Base-by-base conservation (phyloP, 92 coral and sea anemone genomes). In the Siderastrea siderea region DNA sequence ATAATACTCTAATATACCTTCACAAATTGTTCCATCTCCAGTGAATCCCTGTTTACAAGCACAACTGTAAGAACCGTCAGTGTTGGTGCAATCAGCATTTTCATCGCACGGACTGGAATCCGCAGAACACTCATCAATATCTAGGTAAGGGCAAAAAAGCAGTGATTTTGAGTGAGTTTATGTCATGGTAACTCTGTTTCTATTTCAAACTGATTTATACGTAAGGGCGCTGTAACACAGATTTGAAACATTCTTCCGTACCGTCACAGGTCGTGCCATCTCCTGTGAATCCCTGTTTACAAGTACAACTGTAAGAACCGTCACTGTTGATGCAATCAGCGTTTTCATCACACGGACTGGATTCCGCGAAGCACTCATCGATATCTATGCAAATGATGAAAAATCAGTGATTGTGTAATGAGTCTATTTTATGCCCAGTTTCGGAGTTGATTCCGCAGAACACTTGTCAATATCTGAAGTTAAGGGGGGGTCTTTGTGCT, bases 101-200 rank as follows among this genome's bases (percentile, higher is more conserved):
- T 26, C 38, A 0, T 26, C 38, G 0, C 38, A 26, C 0, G 38
- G 38, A 26, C 38, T 26, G 38, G 38, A 26, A 26, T 26, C 38
- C 38, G 38, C 38, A 53, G 90, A 68, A 77, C 97, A 94, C 78
- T 92, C 97, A 60, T 94, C 86, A 44, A 93, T 53, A 55, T 87
- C 82, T 77, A 26, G 49, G 12, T 10, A 58, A 5, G 6, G 45
- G 5, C 17, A 8, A 47, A 14, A 75, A 10, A 11, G 2, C 1
- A 72, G 48, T 71, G 38, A 11, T 48, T 80, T 62, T 5, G 5
- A 47, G 73, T 68, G 79, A 86, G 89, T 45, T 78, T 45, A 55
- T 86, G 77, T 4, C 9, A 0, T 53, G 5, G 6, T 53, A 53
- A 72, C 46, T 14, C 86, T 91, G 68, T 86, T 78, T 57, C 93